Evolutionary conservation across 2,888 invertebrate species (phyloP).

Genomic region (Lysandra coridon): DNA sequence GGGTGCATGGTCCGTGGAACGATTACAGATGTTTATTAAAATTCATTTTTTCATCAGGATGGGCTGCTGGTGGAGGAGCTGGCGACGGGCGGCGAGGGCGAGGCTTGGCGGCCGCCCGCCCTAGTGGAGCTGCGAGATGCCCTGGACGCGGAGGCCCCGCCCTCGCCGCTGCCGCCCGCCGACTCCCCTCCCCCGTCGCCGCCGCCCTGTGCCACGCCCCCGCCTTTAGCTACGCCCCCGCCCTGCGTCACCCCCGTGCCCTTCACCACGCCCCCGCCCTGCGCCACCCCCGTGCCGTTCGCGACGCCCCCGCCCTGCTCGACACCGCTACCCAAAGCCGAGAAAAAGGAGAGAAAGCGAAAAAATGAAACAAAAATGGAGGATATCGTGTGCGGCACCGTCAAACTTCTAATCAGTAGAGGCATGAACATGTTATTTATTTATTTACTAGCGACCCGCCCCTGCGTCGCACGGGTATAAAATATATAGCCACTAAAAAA

Average conservation of each 20-base stretch:
- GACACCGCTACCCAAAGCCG: constrained; percentile 36
- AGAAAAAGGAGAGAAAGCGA: constrained; percentile 50
- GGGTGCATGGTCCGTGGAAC: too few relatives aligned
- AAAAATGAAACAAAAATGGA: constrained; percentile 44
- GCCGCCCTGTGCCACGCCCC: constrained; percentile 46
- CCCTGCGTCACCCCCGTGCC: constrained; percentile 35
- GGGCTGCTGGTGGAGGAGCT: constrained; percentile 63
- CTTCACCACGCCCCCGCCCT: constrained; percentile 35
- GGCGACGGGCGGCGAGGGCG: constrained; percentile 40
- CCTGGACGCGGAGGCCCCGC: constrained; percentile 54
- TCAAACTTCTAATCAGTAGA: constrained; percentile 47
- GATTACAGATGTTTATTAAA: not conserved
- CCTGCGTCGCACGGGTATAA: too few relatives aligned
- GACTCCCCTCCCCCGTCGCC: constrained; percentile 37
- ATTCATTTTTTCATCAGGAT: constrained; percentile 44
- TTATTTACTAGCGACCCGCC: too few relatives aligned
- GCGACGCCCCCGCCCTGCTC: constrained; percentile 36
- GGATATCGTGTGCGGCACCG: constrained; percentile 40
- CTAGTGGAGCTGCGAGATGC: constrained; percentile 64
- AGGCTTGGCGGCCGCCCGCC: constrained; percentile 50
- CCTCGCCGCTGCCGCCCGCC: constrained; percentile 42
- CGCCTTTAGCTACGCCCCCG: constrained; percentile 36
- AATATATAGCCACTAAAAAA: too few relatives aligned
- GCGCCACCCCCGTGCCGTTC: constrained; percentile 37
- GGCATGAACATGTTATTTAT: constrained; percentile 42